Conservation (phyloP, 2,797 vertebrate genomes). For the Lacerta agilis region DNA sequence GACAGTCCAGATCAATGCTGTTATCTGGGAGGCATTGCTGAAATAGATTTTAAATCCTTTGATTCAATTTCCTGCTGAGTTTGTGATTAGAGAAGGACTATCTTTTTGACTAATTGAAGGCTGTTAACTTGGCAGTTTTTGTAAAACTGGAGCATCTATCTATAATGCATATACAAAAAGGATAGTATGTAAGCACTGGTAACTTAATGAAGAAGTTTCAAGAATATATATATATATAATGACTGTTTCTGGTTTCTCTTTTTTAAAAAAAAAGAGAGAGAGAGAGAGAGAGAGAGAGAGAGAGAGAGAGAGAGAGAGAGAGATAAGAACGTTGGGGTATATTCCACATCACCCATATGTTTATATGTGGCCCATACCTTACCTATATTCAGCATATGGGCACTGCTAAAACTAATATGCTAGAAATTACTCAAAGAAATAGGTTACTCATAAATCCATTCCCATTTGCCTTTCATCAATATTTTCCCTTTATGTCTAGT, state of each 20-base stretch:
- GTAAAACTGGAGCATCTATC: conserved; percentile 46
- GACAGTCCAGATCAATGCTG: conserved; percentile 65
- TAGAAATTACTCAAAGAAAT: background rate
- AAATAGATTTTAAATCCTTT: conserved; percentile 73
- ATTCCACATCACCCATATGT: too few species aligned
- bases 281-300: too few species aligned
- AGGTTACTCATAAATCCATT: background rate
- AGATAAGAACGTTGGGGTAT: too few species aligned
- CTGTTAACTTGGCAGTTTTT: conserved; percentile 57
- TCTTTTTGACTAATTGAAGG: conserved; percentile 59
- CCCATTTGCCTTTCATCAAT: background rate
- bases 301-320: too few species aligned
- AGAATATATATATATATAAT: background rate
- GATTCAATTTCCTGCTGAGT: conserved; percentile 69
- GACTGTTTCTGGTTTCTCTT: background rate
- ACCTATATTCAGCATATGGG: background rate
- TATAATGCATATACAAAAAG: conserved; percentile 41
- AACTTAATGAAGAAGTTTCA: conserved; percentile 17
- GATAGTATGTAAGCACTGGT: conserved; percentile 45
- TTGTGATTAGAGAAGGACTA: conserved; percentile 52
- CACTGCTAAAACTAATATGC: background rate
- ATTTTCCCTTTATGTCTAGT: background rate
- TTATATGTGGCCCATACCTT: background rate
- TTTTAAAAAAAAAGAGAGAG: background rate
- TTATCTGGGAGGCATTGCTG: conserved; percentile 65